Percentiles rank a stretch among this genome's conserved stretches.
phyloP scores from a whole-genome alignment of 2,888 invertebrate genomes.

The Kryphioiulus occultus region DNA sequence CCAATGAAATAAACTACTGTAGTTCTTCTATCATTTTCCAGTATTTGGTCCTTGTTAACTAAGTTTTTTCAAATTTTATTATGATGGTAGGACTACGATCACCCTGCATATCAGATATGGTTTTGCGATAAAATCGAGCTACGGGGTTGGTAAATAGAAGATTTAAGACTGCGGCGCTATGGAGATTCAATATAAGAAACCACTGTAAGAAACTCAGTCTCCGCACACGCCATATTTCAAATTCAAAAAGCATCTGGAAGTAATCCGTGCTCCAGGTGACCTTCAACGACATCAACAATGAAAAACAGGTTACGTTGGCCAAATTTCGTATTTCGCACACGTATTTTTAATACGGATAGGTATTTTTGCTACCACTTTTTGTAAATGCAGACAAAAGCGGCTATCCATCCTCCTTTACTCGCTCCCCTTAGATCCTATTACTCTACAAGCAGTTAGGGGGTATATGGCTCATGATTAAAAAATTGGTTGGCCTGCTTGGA shows the following conservation, averaged over 20 bases:
- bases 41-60: no score
- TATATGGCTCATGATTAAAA: constrained; percentile 35
- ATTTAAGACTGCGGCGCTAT: not conserved
- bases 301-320: constrained; percentile 21
- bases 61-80: no score
- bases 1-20: no score
- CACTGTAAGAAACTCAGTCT: not conserved
- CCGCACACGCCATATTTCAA: constrained; percentile 33
- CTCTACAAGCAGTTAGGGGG: constrained; percentile 25
- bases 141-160: not conserved
- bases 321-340: not conserved
- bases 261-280: constrained; percentile 26
- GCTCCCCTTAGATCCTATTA: constrained; percentile 26
- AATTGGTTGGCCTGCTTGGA: not conserved
- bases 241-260: constrained; percentile 24
- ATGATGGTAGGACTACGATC: no score
- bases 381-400: constrained; percentile 35
- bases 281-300: constrained; percentile 31
- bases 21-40: no score
- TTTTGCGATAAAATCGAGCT: not conserved
- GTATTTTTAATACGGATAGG: constrained; percentile 30
- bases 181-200: constrained; percentile 3
- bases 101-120: not conserved
- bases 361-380: constrained; percentile 35
- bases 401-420: constrained; percentile 22